A percentile compares a stretch with the other conserved stretches of the same genome.
Conservation (phyloP, 1,140 invertebrate species). For the Zaprionus vittiger region DNA sequence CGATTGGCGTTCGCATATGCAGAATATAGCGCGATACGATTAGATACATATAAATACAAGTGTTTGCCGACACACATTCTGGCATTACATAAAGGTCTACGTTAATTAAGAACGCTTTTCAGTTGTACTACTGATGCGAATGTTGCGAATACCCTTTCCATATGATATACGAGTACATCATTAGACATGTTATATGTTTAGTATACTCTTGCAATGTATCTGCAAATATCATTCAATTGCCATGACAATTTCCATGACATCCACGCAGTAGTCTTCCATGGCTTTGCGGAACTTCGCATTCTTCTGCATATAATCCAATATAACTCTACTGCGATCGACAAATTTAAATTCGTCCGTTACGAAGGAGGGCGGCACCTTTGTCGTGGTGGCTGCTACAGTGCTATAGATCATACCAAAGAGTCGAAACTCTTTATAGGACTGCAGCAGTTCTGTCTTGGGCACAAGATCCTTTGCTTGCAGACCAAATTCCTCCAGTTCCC, state of each 20-base stretch:
- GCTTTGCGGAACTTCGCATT: conserved; percentile 44
- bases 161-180: background rate
- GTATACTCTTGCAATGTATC: background rate
- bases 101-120: background rate
- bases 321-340: conserved; percentile 55
- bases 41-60: background rate
- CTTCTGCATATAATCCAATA: conserved; percentile 61
- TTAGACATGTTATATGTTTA: too few relatives aligned
- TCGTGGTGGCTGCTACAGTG: conserved; percentile 62
- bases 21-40: conserved; percentile 14
- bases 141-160: background rate
- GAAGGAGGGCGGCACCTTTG: conserved; percentile 56
- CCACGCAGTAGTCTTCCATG: conserved; percentile 58
- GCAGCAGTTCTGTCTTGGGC: conserved; percentile 50
- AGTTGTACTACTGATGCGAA: background rate
- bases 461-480: conserved; percentile 19
- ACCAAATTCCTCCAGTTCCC: conserved; percentile 27
- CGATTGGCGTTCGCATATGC: conserved; percentile 8
- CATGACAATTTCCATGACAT: conserved; percentile 64
- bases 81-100: conserved; percentile 10
- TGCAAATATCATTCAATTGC: background rate
- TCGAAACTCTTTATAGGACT: conserved; percentile 70
- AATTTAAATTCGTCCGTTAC: conserved; percentile 71
- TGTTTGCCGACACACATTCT: conserved; percentile 3
- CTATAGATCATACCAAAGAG: conserved; percentile 64